Conservation (phyloP, 1,140 invertebrate genomes). For the Apocrypta bakeri region DNA sequence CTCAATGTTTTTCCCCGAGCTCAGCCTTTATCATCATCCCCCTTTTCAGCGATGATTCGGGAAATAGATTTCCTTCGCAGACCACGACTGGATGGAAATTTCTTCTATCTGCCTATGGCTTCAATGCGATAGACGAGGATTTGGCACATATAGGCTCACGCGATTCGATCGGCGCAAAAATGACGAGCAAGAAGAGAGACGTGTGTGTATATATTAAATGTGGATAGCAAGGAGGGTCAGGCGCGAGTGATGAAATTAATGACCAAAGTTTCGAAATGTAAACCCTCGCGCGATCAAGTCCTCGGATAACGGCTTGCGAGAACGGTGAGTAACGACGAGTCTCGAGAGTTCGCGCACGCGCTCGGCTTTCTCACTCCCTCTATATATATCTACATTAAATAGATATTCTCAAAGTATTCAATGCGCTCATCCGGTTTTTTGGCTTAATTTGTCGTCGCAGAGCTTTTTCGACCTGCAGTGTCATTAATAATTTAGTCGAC, state of each 20-base stretch:
- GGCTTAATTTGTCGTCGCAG: not conserved
- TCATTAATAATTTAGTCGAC: not conserved
- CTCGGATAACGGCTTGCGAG: constrained; percentile 19
- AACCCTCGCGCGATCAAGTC: constrained; percentile 31
- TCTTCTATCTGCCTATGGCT: not conserved
- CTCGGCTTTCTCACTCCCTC: not conserved
- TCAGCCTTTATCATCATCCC: not conserved
- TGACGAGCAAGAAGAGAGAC: not conserved
- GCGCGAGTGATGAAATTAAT: constrained; percentile 28
- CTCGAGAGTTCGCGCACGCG: constrained; percentile 7
- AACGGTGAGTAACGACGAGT: constrained; percentile 28
- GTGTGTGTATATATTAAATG: not conserved
- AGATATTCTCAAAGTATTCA: not conserved
- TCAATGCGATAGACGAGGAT: not conserved
- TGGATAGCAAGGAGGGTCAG: not conserved
- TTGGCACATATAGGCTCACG: not conserved
- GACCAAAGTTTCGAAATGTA: constrained; percentile 45
- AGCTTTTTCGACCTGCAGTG: not conserved
- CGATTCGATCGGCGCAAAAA: constrained; percentile 27
- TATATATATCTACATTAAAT: not conserved
- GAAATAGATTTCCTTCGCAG: constrained; percentile 12
- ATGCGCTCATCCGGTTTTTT: not conserved
- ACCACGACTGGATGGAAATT: not conserved
- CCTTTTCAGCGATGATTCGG: constrained; percentile 4
- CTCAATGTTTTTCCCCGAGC: not conserved